Evolutionary conservation across 2,113 vertebrate species (phyloP).

Genomic region (Aphyosemion australe): DNA sequence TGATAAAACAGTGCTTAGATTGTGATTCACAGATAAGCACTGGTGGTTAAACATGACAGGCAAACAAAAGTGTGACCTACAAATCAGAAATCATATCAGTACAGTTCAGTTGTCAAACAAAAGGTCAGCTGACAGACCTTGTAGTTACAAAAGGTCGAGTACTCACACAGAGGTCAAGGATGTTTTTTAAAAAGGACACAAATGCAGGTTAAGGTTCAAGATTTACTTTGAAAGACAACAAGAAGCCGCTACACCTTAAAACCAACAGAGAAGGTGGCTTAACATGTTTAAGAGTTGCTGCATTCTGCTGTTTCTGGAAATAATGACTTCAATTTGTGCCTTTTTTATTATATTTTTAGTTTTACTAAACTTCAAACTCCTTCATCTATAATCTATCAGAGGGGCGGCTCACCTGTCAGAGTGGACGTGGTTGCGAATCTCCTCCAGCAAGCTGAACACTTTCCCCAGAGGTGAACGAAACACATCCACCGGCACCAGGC

Average conservation of each 20-base stretch:
- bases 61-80: background rate
- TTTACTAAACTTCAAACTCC: too few relatives aligned
- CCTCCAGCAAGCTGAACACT: conserved; percentile 92
- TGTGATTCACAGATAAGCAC: too few relatives aligned
- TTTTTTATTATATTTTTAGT: too few relatives aligned
- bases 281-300: too few relatives aligned
- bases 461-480: conserved; percentile 91
- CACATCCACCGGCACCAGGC: conserved; percentile 90
- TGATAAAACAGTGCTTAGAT: too few relatives aligned
- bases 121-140: background rate
- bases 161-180: background rate
- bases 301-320: too few relatives aligned
- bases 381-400: background rate
- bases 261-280: background rate
- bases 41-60: background rate
- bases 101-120: background rate
- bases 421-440: conserved; percentile 92
- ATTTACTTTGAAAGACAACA: background rate
- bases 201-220: conserved; percentile 5
- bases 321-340: too few relatives aligned
- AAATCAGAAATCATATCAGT: background rate
- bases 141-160: background rate
- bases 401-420: conserved; percentile 82
- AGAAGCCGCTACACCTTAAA: background rate
- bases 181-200: too few relatives aligned